These are phyloP conservation scores for Picathartes gymnocephalus DNA, from an alignment of 2,113 vertebrate genomes.

Conservation along the genomic window DNA sequence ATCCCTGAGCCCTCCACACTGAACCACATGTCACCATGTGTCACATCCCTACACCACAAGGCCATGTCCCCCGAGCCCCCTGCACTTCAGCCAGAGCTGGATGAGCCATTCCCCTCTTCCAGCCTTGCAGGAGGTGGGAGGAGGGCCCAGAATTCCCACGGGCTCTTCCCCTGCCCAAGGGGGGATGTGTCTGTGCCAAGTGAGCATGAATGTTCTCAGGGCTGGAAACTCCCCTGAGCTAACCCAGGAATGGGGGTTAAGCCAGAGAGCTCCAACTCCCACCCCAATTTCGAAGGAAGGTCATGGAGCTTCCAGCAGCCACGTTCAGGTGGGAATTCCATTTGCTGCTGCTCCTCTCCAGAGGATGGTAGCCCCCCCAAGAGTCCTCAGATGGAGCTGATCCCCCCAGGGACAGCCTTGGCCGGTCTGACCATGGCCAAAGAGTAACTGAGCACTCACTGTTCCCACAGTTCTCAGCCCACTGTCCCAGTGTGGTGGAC, in stretches of 20 bases:
- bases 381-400: neutral
- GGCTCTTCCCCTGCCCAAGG: neutral
- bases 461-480: neutral
- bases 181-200: neutral
- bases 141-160: fast-evolving
- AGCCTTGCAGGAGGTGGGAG: fast-evolving
- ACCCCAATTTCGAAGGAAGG: fast-evolving
- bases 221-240: neutral
- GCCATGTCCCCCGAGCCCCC: neutral
- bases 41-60: neutral
- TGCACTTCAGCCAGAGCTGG: neutral
- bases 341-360: neutral
- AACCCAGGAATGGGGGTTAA: neutral
- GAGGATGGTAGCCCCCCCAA: neutral
- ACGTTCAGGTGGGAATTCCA: neutral
- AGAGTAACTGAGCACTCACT: neutral
- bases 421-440: neutral
- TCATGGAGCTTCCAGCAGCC: neutral
- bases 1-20: neutral
- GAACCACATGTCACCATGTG: neutral
- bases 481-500: fast-evolving
- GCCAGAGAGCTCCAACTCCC: neutral
- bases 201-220: fast-evolving
- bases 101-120: fast-evolving
- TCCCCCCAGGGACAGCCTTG: neutral